These are phyloP conservation scores for Panagrolaimus sp. DNA, from an alignment of 1,140 invertebrate species.

Conservation along the genomic window DNA sequence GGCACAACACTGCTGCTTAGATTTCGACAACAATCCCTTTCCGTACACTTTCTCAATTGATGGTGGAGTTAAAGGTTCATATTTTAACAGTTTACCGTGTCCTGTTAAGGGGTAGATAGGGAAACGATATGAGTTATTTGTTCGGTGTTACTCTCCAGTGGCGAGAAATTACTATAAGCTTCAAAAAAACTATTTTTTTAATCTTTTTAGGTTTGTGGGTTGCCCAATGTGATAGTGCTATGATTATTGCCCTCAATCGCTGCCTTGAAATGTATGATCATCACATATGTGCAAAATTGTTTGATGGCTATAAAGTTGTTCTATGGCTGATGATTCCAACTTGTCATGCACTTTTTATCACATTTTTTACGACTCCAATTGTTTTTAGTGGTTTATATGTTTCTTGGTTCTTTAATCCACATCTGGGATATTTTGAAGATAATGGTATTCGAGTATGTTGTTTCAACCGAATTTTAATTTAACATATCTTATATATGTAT, in stretches of 20 bases:
- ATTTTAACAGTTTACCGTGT: too few species aligned
- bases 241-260: conserved; percentile 23
- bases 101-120: too few species aligned
- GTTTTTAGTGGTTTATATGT: conserved; percentile 20
- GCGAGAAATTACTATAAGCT: too few species aligned
- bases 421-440: conserved; percentile 17
- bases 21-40: too few species aligned
- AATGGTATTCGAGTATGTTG: neutral
- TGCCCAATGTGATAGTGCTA: conserved; percentile 9
- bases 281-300: conserved; percentile 6
- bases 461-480: too few species aligned
- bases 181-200: too few species aligned
- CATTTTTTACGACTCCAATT: neutral
- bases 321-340: conserved; percentile 10
- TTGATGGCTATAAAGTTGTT: neutral
- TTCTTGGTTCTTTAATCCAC: conserved; percentile 23
- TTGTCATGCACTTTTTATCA: conserved; percentile 5
- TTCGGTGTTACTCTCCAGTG: too few species aligned
- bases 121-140: too few species aligned
- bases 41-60: too few species aligned
- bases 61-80: too few species aligned
- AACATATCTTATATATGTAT: too few species aligned
- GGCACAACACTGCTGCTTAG: too few species aligned
- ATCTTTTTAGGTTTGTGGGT: conserved; percentile 17
- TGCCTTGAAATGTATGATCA: conserved; percentile 17